These are phyloP conservation scores for Phycodurus eques DNA, from an alignment of 2,113 vertebrate species.

Conservation along the genomic window DNA sequence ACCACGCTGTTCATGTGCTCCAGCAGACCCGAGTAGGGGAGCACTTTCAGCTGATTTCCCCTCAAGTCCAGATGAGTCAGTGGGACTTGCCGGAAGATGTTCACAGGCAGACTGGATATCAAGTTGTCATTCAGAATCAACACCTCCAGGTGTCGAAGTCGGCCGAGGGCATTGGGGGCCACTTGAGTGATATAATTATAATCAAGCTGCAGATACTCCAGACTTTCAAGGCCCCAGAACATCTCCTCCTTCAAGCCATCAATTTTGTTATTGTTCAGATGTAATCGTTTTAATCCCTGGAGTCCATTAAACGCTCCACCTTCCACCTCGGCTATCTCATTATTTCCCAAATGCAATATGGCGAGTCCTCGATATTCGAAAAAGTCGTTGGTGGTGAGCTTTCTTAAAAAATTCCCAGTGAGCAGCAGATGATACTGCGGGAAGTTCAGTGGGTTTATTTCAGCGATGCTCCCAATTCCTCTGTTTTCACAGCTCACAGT, in stretches of 20 bases:
- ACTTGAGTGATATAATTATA: slow-evolving; percentile 94
- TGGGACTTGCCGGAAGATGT: slow-evolving; percentile 90
- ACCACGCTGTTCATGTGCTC: slow-evolving; percentile 95
- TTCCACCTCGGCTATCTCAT: slow-evolving; percentile 92
- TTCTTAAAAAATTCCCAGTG: slow-evolving; percentile 89
- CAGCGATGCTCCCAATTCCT: slow-evolving; percentile 86
- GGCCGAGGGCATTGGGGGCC: slow-evolving; percentile 85
- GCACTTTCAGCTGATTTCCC: slow-evolving; percentile 91
- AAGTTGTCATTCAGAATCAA: slow-evolving; percentile 97
- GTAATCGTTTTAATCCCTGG: slow-evolving; percentile 85
- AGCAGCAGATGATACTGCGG: slow-evolving; percentile 89
- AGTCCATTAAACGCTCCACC: slow-evolving; percentile 93
- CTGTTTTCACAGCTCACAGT: slow-evolving; percentile 94
- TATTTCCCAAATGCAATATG: slow-evolving; percentile 92
- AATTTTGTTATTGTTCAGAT: slow-evolving; percentile 96
- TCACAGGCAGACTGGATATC: slow-evolving; percentile 86
- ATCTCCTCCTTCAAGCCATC: slow-evolving; percentile 89
- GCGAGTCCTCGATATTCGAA: slow-evolving; percentile 88
- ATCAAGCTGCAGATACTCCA: slow-evolving; percentile 97
- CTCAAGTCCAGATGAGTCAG: slow-evolving; percentile 95
- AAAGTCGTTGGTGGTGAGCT: slow-evolving; percentile 87
- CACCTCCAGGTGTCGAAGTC: slow-evolving; percentile 88
- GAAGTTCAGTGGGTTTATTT: slow-evolving; percentile 85
- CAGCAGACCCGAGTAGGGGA: slow-evolving; percentile 89
- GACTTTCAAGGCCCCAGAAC: slow-evolving; percentile 89